Conservation (phyloP, 2,797 vertebrate genomes). For the Sebastes oblongus region DNA sequence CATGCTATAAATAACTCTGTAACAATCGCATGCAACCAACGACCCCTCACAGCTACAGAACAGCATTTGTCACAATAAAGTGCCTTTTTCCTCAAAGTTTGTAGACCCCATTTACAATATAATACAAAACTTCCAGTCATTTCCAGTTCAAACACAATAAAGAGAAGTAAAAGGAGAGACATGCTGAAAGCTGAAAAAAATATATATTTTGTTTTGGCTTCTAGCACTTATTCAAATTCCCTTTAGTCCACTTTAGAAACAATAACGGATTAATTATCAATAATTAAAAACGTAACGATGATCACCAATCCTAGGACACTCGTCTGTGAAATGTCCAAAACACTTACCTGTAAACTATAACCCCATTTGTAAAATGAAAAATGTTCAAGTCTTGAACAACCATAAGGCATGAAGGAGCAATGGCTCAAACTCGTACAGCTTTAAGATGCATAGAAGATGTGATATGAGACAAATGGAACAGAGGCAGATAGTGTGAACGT, state of each 20-base stretch:
- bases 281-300: not conserved
- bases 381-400: conserved; percentile 26
- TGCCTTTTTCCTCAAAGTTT: conserved; percentile 19
- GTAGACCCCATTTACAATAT: conserved; percentile 34
- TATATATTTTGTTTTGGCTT: conserved; percentile 21
- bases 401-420: conserved; percentile 46
- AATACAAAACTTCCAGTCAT: conserved; percentile 28
- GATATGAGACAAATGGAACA: conserved; percentile 14
- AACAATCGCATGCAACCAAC: conserved; percentile 61
- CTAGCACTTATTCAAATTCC: conserved; percentile 35
- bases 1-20: conserved; percentile 58
- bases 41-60: conserved; percentile 22
- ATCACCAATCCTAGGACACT: not conserved
- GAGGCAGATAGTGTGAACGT: not conserved
- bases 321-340: conserved; percentile 6
- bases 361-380: conserved; percentile 23
- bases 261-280: not conserved
- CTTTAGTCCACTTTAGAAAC: conserved; percentile 28
- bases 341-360: conserved; percentile 14
- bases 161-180: conserved; percentile 18
- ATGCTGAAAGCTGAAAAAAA: conserved; percentile 39
- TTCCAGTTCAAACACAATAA: conserved; percentile 43
- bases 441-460: conserved; percentile 45
- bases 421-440: conserved; percentile 18
- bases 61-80: conserved; percentile 51